These are phyloP conservation scores for Cyrtonyx montezumae DNA, from an alignment of 2,113 vertebrate genomes.

Conservation along the genomic window DNA sequence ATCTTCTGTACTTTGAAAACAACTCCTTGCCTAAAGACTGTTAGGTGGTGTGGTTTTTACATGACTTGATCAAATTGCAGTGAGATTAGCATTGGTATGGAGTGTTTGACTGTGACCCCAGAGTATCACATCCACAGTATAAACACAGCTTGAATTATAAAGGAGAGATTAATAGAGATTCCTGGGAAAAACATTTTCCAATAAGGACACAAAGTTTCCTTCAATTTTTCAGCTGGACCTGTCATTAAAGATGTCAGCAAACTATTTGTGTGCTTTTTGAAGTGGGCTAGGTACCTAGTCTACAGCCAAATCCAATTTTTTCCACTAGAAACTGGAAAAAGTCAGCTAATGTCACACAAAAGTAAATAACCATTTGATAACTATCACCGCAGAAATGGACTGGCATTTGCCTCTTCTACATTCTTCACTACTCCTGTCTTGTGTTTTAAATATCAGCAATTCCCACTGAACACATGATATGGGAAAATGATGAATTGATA, in stretches of 20 bases:
- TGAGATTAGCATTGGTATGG: background rate
- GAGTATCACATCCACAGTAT: background rate
- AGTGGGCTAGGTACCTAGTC: background rate
- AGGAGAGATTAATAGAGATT: background rate
- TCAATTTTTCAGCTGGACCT: background rate
- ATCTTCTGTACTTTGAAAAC: background rate
- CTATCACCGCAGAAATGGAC: background rate
- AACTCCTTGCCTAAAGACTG: background rate
- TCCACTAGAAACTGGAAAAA: background rate
- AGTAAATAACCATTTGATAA: background rate
- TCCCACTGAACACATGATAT: background rate
- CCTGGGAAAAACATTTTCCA: background rate
- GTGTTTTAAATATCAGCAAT: background rate
- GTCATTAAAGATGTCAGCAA: background rate
- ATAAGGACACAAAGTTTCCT: background rate
- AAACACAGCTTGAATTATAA: background rate
- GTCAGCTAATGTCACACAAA: background rate
- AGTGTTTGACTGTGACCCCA: background rate
- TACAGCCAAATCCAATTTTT: background rate
- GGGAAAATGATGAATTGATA: conserved; percentile 12
- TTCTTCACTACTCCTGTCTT: background rate
- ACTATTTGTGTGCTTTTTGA: background rate
- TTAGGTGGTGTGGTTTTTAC: background rate
- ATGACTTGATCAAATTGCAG: background rate
- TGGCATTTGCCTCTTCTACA: background rate